phyloP scores from a whole-genome alignment of 2,888 invertebrate species.

The Crioceris asparagi region DNA sequence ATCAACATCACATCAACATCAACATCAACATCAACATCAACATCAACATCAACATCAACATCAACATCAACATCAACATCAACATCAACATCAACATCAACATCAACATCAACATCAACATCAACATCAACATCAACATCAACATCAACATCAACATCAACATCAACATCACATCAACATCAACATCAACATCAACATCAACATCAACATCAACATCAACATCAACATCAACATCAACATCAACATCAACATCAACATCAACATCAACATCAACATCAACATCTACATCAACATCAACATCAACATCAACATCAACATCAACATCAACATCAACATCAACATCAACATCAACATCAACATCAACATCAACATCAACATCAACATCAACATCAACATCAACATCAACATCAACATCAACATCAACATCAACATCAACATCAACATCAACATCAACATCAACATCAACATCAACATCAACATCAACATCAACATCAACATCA shows the following conservation, averaged over 20 bases:
- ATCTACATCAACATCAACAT: conserved; percentile 1
- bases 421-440: conserved; percentile 7
- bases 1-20: no score
- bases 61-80: conserved; percentile 1
- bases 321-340: conserved; percentile 1
- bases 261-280: conserved; percentile 1
- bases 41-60: conserved; percentile 1
- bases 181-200: conserved; percentile 1
- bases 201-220: conserved; percentile 1
- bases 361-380: conserved; percentile 1
- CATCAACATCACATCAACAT: no score
- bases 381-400: conserved; percentile 6
- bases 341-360: conserved; percentile 1
- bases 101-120: conserved; percentile 1
- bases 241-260: conserved; percentile 1
- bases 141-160: conserved; percentile 1
- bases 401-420: conserved; percentile 7
- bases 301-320: conserved; percentile 1
- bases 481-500: conserved; percentile 6
- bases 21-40: conserved; percentile 1
- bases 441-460: conserved; percentile 7
- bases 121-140: conserved; percentile 1
- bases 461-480: conserved; percentile 8
- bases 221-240: conserved; percentile 1
- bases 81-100: conserved; percentile 1